A percentile compares a stretch with the other conserved stretches of the same genome.
These are phyloP conservation scores for Heterotilapia buettikoferi DNA, from an alignment of 2,113 vertebrate species.

Conservation along the genomic window DNA sequence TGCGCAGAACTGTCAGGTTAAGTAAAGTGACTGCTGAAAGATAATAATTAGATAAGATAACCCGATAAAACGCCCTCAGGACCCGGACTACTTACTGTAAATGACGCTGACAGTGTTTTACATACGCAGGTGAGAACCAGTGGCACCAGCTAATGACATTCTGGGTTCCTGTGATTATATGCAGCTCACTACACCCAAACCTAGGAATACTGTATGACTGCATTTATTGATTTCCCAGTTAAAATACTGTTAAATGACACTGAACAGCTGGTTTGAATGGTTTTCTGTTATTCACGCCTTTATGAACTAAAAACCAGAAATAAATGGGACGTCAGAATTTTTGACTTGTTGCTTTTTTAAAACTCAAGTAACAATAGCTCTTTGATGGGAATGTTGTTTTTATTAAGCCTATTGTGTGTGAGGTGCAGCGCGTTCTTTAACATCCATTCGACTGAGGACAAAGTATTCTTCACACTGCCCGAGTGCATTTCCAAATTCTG, in stretches of 20 bases:
- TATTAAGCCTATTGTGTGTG: background rate
- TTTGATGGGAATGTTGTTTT: background rate
- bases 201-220: slow-evolving; percentile 58
- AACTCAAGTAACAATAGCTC: background rate
- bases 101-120: background rate
- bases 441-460: background rate
- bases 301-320: background rate
- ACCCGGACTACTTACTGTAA: background rate
- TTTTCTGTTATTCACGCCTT: background rate
- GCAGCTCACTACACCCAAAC: background rate
- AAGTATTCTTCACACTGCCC: background rate
- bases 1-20: background rate
- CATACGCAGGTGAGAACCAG: background rate
- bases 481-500: background rate
- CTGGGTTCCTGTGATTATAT: background rate
- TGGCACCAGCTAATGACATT: background rate
- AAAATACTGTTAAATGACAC: slow-evolving; percentile 52
- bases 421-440: background rate
- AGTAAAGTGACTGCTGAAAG: background rate
- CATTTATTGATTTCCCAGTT: slow-evolving; percentile 69
- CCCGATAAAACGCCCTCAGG: background rate
- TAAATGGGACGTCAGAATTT: background rate
- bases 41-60: background rate
- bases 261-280: background rate
- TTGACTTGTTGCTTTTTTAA: background rate